Evolutionary conservation across 2,888 invertebrate species (phyloP), one percentile per base, ranked within the genome.

Genomic region (Pandemis cinnamomeana): DNA sequence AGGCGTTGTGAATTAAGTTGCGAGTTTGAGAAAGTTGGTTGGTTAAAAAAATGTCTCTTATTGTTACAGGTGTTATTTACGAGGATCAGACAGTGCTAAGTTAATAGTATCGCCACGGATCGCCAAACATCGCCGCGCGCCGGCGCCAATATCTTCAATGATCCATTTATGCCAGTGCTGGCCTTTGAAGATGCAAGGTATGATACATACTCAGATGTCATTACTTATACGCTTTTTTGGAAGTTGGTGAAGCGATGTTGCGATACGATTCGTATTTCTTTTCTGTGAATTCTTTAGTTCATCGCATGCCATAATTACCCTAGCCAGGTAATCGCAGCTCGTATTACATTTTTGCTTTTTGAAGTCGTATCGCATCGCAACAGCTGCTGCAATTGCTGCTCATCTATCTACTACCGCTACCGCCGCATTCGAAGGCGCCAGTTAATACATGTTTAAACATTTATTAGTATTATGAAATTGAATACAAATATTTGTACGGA

Each of bases 161-260:
- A 94, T 90, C 92, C 93, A 95, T 95, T 94, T 95, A 95, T 95
- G 95, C 95, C 95, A 94, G 95, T 95, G 90, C 91, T 94, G 94
- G 94, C 93, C 86, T 89, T 93, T 91, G 95, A 95, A 95, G 95
- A 95, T 95, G 95, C 95, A 95, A 95, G 95, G 95, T 95, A 88
- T n/a, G 36, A 63, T 13, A 11, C 4, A 15, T 48, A 11, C 0
- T 58, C 48, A 48, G 4, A 11, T 10, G 7, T 53, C 15, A 7
- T 6, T 15, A 53, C n/a, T 53, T 15, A 6, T 0, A 44, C 10
- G 8, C 7, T 55, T 55, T 15, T 55, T 20, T 55, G 0, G 2
- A 53, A 11, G 13, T 13, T n/a, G 7, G 5, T 53, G 15, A 55
- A 20, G 8, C 7, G 7, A 20, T n/a, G n/a, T 51, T 51, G 13